Evolutionary conservation across 2,888 invertebrate genomes (phyloP), one percentile per base, ranked within the genome.

Genomic region (Scaeva pyrastri): DNA sequence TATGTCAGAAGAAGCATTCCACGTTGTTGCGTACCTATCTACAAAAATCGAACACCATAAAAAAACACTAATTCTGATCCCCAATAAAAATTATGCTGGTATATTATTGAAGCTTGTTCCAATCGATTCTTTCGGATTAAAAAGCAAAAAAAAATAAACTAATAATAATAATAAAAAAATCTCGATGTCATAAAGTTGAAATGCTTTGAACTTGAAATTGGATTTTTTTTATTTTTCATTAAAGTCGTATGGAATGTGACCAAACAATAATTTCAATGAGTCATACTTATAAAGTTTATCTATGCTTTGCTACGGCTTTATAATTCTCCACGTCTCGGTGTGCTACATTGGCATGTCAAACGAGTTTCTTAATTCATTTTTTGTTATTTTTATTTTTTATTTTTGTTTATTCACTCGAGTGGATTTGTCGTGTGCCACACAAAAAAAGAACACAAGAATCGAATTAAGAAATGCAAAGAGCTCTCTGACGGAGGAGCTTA

Each of bases 201-300:
- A 84, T 75, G 71, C 79, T 84, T 83, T 83, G 71, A 74, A 72
- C 72, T 80, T 85, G 85, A 74, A 80, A 72, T 80, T 72, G 52
- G 68, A 76, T 55, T 81, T 73, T 85, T 76, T 76, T 80, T 56
- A 14, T 43, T 43, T 43, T 43, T 43, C 14, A 56, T 19, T 81
- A 68, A 81, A 77, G 81, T 55, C 41, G 56, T 31, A 31, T 81
- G 85, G 85, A 86, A 86, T 86, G 85, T 56, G 85, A 73, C 76
- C 81, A 50, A 77, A 85, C 85, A 81, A 85, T 85, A 58, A 85
- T 72, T 86, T 81, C 68, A 77, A 71, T 86, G 85, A 86, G 85
- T 86, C 85, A 86, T 39, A 52, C 48, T 21, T 39, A 23, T 21
- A 7, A 45, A 45, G 26, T 64, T 45, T 64, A 39, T 72, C 84